Evolutionary conservation across 2,113 vertebrate genomes (phyloP).

Genomic region (Larimichthys crocea): DNA sequence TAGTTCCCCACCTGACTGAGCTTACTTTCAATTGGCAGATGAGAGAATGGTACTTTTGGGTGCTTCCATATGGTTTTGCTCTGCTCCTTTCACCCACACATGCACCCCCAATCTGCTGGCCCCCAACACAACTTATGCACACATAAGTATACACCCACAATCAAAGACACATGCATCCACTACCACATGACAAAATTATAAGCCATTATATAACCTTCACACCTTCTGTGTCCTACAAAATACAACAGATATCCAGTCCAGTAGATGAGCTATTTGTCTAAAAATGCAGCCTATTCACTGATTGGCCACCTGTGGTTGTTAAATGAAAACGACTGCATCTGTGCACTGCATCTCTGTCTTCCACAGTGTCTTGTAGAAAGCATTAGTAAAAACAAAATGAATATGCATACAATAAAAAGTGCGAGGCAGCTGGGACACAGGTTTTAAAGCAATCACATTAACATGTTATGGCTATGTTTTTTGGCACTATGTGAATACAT

Average conservation of each 20-base stretch:
- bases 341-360: neutral
- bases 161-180: constrained; percentile 34
- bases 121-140: neutral
- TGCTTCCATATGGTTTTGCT: constrained; percentile 27
- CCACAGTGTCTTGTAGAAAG: neutral
- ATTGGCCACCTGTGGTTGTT: constrained; percentile 18
- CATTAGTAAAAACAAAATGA: constrained; percentile 7
- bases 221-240: constrained; percentile 18
- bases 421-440: constrained; percentile 3
- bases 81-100: constrained; percentile 12
- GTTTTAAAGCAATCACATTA: constrained; percentile 4
- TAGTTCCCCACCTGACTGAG: constrained; percentile 32
- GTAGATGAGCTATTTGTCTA: neutral
- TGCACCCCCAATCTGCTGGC: too few relatives aligned
- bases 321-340: constrained; percentile 3
- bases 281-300: neutral
- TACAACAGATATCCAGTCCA: neutral
- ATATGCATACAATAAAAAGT: constrained; percentile 10
- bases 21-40: constrained; percentile 34
- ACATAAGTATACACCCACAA: neutral
- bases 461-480: constrained; percentile 13
- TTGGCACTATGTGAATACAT: neutral
- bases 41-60: constrained; percentile 22
- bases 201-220: constrained; percentile 32
- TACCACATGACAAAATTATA: constrained; percentile 1